These are phyloP conservation scores for Forbesichthys papilliferus DNA, from an alignment of 2,113 vertebrate species.

Conservation along the genomic window DNA sequence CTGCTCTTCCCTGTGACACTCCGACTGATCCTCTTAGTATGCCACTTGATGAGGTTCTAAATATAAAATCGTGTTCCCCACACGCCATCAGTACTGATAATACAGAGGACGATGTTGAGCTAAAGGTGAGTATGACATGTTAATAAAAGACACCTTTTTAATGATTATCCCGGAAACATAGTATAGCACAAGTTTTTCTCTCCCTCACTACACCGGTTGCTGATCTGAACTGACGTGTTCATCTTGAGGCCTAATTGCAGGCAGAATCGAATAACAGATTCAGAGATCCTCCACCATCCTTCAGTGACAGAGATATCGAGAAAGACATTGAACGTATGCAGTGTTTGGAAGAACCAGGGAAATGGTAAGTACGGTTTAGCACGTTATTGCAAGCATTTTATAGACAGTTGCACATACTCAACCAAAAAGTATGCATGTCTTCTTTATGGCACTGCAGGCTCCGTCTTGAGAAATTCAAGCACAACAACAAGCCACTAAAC, in stretches of 20 bases:
- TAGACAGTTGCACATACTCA: constrained; percentile 15
- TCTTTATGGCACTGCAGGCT: constrained; percentile 38
- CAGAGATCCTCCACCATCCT: constrained; percentile 20
- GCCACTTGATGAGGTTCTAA: constrained; percentile 51
- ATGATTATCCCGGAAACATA: constrained; percentile 14
- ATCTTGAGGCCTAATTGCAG: constrained; percentile 43
- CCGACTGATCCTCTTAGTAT: constrained; percentile 71
- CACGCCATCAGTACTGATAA: constrained; percentile 22
- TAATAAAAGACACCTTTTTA: neutral
- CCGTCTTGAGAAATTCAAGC: constrained; percentile 55
- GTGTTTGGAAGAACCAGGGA: constrained; percentile 31
- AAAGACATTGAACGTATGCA: constrained; percentile 39
- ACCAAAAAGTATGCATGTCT: constrained; percentile 18
- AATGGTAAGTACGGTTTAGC: constrained; percentile 46
- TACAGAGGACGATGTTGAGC: neutral
- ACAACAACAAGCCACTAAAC: constrained; percentile 53
- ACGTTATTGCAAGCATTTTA: constrained; percentile 23
- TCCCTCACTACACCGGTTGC: neutral
- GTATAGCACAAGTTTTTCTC: neutral
- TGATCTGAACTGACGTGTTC: constrained; percentile 20
- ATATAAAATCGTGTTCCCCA: constrained; percentile 13
- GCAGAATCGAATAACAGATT: constrained; percentile 25
- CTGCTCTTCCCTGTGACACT: constrained; percentile 70
- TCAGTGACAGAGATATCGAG: constrained; percentile 55
- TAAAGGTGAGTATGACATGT: constrained; percentile 46